These are phyloP conservation scores for Ploceus nigricollis DNA, from an alignment of 2,113 vertebrate genomes.

Conservation along the genomic window DNA sequence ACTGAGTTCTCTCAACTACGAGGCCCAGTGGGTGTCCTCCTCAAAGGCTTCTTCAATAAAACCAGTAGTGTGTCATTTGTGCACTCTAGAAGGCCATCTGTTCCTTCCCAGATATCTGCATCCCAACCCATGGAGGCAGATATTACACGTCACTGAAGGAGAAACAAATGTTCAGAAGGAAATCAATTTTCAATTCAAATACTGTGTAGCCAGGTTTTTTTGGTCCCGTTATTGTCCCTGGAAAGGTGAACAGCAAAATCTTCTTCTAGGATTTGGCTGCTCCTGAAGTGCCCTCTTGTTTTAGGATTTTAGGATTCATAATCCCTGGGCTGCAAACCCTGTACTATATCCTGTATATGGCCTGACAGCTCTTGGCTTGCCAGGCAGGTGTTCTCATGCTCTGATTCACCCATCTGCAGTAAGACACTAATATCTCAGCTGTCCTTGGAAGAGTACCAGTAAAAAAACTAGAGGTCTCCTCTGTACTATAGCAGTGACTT, in stretches of 20 bases:
- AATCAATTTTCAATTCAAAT: neutral
- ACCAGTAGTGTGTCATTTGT: neutral
- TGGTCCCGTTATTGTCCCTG: neutral
- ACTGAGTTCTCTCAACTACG: neutral
- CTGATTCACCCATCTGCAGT: neutral
- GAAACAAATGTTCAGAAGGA: neutral
- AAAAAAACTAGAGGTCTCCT: neutral
- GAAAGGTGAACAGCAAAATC: neutral
- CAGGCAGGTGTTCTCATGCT: neutral
- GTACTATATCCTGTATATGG: neutral
- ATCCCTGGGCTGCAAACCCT: neutral
- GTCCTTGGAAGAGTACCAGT: neutral
- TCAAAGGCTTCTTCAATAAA: neutral
- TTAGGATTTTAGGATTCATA: neutral
- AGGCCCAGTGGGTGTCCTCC: neutral
- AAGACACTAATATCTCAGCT: neutral
- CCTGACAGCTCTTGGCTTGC: neutral
- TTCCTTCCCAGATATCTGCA: neutral
- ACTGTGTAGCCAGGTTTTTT: neutral
- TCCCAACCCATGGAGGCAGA: neutral
- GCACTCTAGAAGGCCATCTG: neutral
- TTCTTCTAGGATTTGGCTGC: neutral
- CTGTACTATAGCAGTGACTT: fast-evolving
- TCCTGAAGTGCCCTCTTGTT: neutral
- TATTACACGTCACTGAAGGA: neutral